A percentile compares a stretch with the other conserved stretches of the same genome.
These are phyloP conservation scores for Brachionus sp. DNA, from an alignment of 1,140 invertebrate genomes.

Conservation along the genomic window DNA sequence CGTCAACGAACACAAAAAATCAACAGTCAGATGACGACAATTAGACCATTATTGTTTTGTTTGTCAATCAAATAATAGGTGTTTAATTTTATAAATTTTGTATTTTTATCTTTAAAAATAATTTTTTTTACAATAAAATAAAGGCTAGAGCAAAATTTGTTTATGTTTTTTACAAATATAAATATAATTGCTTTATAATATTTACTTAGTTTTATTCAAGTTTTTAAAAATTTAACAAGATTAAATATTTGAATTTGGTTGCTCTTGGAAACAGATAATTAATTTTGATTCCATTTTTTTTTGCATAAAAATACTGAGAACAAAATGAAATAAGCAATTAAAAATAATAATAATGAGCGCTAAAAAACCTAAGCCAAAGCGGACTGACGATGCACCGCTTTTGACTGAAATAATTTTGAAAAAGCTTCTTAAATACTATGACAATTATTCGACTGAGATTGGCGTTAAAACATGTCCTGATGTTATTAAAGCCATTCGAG, in stretches of 20 bases:
- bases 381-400: not conserved
- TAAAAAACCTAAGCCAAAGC: constrained; percentile 26
- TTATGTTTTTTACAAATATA: too few relatives aligned
- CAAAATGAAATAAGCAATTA: not conserved
- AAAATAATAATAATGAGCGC: constrained; percentile 28
- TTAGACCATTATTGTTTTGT: not conserved
- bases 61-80: not conserved
- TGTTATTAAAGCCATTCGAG: not conserved
- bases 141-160: not conserved
- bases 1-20: not conserved
- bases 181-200: too few relatives aligned
- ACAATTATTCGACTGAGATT: not conserved
- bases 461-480: constrained; percentile 6
- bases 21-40: constrained; percentile 18
- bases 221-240: not conserved
- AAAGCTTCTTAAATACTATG: constrained; percentile 34
- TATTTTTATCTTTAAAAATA: not conserved
- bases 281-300: constrained; percentile 1
- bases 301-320: not conserved
- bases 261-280: constrained; percentile 31
- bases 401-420: constrained; percentile 13
- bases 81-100: not conserved
- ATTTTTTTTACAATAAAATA: not conserved
- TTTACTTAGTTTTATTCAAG: not conserved
- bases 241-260: not conserved